Base-by-base conservation (phyloP, 2,797 vertebrate species). In the Chelonia mydas region DNA sequence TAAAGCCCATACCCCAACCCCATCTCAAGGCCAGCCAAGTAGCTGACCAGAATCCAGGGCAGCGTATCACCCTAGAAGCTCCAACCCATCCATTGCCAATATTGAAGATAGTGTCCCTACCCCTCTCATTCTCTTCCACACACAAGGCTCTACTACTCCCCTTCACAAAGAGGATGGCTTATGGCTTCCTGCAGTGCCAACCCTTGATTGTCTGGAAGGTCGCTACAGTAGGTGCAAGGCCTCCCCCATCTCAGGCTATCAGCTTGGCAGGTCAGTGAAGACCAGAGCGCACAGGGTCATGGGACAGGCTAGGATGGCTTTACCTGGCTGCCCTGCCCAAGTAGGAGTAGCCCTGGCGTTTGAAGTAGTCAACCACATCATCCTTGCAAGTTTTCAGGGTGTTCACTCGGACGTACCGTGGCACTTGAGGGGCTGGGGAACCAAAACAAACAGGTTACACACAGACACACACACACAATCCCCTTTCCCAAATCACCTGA, bases 331-430 rank as follows among this genome's bases (percentile, higher is more conserved):
- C 99, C 65, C 97, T 98, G 31, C 99, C 99, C 88, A 98, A 95
- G 96, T 99, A 99, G 50, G 97, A 90, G 94, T 99, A 99, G 23
- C 99, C 99, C 45, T 99, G 99, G 83, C 99, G 98, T 97, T 99
- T 99, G 91, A 99, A 98, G 95, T 99, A 99, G 95, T 99, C 99
- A 5, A 99, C 95, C 2, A 97, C 97, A 6, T 99, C 99, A 0
- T 98, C 98, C 82, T 98, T 80, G 1, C 97, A 98, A 31, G 98
- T 99, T 98, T 99, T 99, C 92, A 99, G 95, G 1, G 98, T 98
- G 98, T 99, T 99, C 57, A 99, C 99, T 0, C 99, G 99, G 65
- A 98, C 98, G 0, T 99, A 99, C 4, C 99, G 99, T 0, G 99
- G 99, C n/a, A 99, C 95, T 82, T 88, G 97, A 17, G 87, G 79